These are phyloP conservation scores for Zophobas morio DNA, from an alignment of 1,140 invertebrate genomes.

Conservation along the genomic window DNA sequence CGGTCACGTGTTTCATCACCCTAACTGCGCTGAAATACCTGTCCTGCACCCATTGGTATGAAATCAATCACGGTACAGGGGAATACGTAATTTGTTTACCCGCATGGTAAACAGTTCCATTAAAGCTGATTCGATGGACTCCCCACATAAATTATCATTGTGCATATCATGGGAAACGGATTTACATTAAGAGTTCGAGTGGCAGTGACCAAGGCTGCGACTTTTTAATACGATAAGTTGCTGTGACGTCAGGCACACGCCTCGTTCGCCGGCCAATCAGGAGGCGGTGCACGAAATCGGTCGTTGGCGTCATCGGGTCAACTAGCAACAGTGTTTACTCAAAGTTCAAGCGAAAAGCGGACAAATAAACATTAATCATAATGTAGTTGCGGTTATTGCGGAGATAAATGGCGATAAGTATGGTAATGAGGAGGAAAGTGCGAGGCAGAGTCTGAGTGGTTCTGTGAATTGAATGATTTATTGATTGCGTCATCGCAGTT, in stretches of 20 bases:
- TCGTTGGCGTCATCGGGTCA: background rate
- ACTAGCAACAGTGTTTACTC: background rate
- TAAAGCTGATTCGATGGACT: background rate
- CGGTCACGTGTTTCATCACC: conserved; percentile 27
- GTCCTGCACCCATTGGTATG: conserved; percentile 15
- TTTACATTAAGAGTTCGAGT: background rate
- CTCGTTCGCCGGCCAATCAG: background rate
- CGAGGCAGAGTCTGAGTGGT: background rate
- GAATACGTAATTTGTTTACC: conserved; percentile 17
- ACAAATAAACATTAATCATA: background rate
- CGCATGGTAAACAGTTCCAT: background rate
- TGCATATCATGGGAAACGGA: conserved; percentile 13
- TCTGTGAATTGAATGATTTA: background rate
- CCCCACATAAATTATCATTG: conserved; percentile 13
- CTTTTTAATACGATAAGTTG: background rate
- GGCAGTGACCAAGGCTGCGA: background rate
- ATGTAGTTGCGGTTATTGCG: background rate
- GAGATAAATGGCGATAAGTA: background rate
- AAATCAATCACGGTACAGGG: conserved; percentile 7
- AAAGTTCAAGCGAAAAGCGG: conserved; percentile 5
- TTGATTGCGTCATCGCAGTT: background rate
- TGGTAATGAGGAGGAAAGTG: background rate
- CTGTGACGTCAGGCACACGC: background rate
- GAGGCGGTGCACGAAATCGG: background rate
- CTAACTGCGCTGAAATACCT: conserved; percentile 14